These are phyloP conservation scores for Gonocerus acuteangulatus DNA, from an alignment of 2,888 invertebrate genomes.

Conservation along the genomic window DNA sequence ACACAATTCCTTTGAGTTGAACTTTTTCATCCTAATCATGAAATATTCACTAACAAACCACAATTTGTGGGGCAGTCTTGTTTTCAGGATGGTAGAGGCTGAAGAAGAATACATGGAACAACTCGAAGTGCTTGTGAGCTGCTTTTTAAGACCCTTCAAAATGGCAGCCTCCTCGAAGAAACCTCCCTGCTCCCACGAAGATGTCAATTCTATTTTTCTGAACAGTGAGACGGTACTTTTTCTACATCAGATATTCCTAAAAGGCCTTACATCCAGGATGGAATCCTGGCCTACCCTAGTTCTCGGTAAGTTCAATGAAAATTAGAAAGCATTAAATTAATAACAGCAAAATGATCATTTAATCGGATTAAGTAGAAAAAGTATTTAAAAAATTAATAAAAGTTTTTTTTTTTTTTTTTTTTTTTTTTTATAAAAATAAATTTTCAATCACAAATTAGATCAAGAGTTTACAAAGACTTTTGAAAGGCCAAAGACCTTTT, in stretches of 20 bases:
- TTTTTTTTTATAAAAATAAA: too few species aligned
- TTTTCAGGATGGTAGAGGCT: conserved; percentile 85
- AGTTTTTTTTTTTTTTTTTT: too few species aligned
- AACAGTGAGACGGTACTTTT: conserved; percentile 88
- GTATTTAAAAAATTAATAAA: neutral
- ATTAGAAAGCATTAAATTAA: neutral
- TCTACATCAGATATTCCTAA: conserved; percentile 87
- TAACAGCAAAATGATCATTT: too few species aligned
- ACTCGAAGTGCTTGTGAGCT: conserved; percentile 74
- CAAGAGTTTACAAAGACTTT: too few species aligned
- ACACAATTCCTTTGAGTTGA: too few species aligned
- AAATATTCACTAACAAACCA: too few species aligned
- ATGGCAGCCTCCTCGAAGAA: conserved; percentile 92
- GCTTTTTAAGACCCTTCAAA: conserved; percentile 80
- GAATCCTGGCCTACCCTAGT: conserved; percentile 91
- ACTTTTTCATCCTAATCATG: too few species aligned
- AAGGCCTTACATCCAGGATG: conserved; percentile 81
- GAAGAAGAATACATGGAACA: conserved; percentile 90
- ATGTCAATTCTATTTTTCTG: conserved; percentile 86
- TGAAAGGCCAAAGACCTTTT: too few species aligned
- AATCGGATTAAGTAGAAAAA: neutral
- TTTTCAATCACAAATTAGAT: too few species aligned
- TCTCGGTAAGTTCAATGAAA: conserved; percentile 56
- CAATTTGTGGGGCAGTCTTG: conserved; percentile 66
- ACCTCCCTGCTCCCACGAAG: conserved; percentile 86